These are phyloP conservation scores for Scomber japonicus DNA, from an alignment of 2,113 vertebrate species.

Conservation along the genomic window DNA sequence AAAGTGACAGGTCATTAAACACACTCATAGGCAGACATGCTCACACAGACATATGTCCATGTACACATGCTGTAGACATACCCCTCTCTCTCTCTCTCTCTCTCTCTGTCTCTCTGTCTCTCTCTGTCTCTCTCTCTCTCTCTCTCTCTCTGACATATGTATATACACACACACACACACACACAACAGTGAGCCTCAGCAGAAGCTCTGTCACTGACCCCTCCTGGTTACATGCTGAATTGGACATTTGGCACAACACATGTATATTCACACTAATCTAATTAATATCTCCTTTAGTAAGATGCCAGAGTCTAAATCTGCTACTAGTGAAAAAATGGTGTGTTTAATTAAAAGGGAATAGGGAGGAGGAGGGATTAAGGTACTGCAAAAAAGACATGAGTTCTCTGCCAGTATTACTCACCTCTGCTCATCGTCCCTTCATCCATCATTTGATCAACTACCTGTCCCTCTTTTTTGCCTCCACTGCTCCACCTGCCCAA, in stretches of 20 bases:
- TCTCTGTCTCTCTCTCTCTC: background rate
- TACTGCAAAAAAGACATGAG: background rate
- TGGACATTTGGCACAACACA: constrained; percentile 17
- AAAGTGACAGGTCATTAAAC: constrained; percentile 19
- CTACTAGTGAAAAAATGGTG: constrained; percentile 31
- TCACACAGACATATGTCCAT: constrained; percentile 3
- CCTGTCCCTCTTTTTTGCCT: background rate
- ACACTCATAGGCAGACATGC: background rate
- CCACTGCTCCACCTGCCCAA: background rate
- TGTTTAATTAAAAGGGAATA: constrained; percentile 21
- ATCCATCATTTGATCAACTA: background rate
- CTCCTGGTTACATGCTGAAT: constrained; percentile 56
- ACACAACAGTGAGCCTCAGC: constrained; percentile 23
- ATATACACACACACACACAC: background rate
- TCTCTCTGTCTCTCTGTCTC: background rate
- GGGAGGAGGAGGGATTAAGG: background rate
- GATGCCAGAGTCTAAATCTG: constrained; percentile 1
- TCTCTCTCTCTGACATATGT: background rate
- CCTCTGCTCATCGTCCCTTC: background rate
- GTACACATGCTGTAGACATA: constrained; percentile 36
- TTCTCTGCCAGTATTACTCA: background rate
- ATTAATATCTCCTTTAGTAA: constrained; percentile 42
- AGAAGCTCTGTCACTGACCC: constrained; percentile 57
- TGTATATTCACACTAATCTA: constrained; percentile 32
- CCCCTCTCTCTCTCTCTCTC: constrained; percentile 10